Evolutionary conservation across 2,888 invertebrate species (phyloP).

Genomic region (Limnephilus auricula): DNA sequence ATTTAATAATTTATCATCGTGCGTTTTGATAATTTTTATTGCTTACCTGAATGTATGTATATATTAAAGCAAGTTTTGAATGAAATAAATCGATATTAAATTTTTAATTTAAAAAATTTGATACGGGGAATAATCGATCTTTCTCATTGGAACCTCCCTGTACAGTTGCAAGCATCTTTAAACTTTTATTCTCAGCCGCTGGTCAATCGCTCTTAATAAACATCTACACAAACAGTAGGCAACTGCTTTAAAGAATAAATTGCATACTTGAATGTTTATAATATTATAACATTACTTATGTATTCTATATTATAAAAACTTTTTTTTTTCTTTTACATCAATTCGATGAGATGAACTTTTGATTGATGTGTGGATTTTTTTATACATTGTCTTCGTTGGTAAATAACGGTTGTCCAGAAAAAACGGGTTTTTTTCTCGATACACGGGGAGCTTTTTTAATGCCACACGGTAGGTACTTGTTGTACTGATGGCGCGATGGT

Average conservation of each 20-base stretch:
- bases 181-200: too few species aligned
- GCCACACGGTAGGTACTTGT: slow-evolving; percentile 6
- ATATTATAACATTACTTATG: not conserved
- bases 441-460: slow-evolving; percentile 5
- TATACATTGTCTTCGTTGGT: slow-evolving; percentile 30
- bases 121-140: too few species aligned
- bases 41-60: too few species aligned
- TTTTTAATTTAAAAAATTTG: too few species aligned
- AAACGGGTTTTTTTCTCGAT: slow-evolving; percentile 31
- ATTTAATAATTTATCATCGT: too few species aligned
- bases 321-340: not conserved
- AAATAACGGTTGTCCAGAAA: slow-evolving; percentile 40
- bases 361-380: slow-evolving; percentile 34
- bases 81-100: too few species aligned
- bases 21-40: too few species aligned
- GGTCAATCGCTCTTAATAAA: not conserved
- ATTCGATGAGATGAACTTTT: slow-evolving; percentile 39
- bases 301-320: not conserved
- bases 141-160: too few species aligned
- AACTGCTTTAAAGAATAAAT: not conserved
- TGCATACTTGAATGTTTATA: not conserved
- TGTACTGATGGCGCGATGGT: not conserved
- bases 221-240: not conserved
- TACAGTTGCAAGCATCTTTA: too few species aligned
- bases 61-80: too few species aligned